These are phyloP conservation scores for Myathropa florea DNA, from an alignment of 2,888 invertebrate species.

Conservation along the genomic window DNA sequence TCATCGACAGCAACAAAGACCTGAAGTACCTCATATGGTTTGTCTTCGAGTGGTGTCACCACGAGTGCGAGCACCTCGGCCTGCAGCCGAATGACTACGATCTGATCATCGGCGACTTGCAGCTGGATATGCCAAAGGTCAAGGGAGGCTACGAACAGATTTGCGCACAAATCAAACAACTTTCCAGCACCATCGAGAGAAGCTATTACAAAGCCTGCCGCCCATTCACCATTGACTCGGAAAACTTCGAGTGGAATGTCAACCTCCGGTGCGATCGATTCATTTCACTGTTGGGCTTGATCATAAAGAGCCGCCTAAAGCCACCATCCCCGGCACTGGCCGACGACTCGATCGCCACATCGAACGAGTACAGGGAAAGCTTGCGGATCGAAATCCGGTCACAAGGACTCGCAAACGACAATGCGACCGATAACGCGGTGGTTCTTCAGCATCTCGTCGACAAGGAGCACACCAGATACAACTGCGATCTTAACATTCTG, in stretches of 20 bases:
- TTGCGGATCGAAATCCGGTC: conserved; percentile 76
- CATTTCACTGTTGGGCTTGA: conserved; percentile 77
- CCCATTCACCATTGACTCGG: conserved; percentile 77
- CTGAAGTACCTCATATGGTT: conserved; percentile 77
- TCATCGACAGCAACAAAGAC: conserved; percentile 75
- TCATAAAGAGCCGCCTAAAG: conserved; percentile 78
- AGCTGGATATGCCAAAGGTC: conserved; percentile 68
- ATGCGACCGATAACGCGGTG: conserved; percentile 44
- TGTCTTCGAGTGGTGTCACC: conserved; percentile 79
- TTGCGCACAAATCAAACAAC: conserved; percentile 46
- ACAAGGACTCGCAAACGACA: conserved; percentile 33
- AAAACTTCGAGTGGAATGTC: conserved; percentile 75
- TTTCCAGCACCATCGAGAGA: conserved; percentile 75
- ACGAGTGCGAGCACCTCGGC: conserved; percentile 76
- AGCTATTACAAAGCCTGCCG: conserved; percentile 79
- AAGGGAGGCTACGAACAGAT: conserved; percentile 34
- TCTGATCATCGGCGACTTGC: conserved; percentile 74
- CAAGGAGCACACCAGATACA: conserved; percentile 77
- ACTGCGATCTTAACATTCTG: conserved; percentile 78
- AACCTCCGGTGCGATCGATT: conserved; percentile 76
- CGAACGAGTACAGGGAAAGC: conserved; percentile 76
- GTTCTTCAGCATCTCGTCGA: conserved; percentile 75
- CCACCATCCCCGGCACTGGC: conserved; percentile 73
- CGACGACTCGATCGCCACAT: conserved; percentile 32
- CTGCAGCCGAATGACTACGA: conserved; percentile 74